Percentiles rank a stretch among this genome's conserved stretches.
These are phyloP conservation scores for Nyleta sp. DNA, from an alignment of 2,888 invertebrate genomes.

Conservation along the genomic window DNA sequence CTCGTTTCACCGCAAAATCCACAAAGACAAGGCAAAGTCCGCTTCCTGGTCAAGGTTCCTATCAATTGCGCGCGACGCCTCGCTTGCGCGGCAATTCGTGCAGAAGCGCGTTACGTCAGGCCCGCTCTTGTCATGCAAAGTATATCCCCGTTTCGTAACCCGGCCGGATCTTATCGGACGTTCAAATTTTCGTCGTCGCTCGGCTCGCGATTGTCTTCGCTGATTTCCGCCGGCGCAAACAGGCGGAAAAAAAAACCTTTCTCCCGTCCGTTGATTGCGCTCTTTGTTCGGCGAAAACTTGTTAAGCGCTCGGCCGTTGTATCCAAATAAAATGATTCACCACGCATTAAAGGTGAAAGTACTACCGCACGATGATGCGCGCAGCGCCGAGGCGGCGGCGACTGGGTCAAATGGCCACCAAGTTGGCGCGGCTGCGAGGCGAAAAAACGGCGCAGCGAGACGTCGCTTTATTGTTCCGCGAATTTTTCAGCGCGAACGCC, in stretches of 20 bases:
- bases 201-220: too few species aligned
- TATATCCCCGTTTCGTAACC: constrained; percentile 13
- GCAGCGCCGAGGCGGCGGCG: constrained; percentile 43
- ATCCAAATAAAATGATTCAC: constrained; percentile 50
- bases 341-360: constrained; percentile 55
- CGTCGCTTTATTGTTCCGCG: constrained; percentile 9
- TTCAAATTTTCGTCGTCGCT: constrained; percentile 24
- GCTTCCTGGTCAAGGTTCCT: constrained; percentile 45
- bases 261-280: neutral
- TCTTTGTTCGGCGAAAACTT: constrained; percentile 27
- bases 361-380: constrained; percentile 27
- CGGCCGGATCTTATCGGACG: constrained; percentile 23
- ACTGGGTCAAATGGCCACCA: constrained; percentile 46
- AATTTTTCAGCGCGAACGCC: constrained; percentile 17
- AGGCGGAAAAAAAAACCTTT: neutral
- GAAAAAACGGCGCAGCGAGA: neutral
- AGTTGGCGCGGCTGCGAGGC: too few species aligned
- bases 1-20: constrained; percentile 33
- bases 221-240: too few species aligned
- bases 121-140: constrained; percentile 18
- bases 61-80: neutral
- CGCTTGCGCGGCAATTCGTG: too few species aligned
- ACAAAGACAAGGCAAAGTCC: constrained; percentile 34
- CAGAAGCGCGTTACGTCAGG: neutral
- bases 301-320: constrained; percentile 11